Conservation (phyloP, 1,140 invertebrate species). For the Sipha flava region DNA sequence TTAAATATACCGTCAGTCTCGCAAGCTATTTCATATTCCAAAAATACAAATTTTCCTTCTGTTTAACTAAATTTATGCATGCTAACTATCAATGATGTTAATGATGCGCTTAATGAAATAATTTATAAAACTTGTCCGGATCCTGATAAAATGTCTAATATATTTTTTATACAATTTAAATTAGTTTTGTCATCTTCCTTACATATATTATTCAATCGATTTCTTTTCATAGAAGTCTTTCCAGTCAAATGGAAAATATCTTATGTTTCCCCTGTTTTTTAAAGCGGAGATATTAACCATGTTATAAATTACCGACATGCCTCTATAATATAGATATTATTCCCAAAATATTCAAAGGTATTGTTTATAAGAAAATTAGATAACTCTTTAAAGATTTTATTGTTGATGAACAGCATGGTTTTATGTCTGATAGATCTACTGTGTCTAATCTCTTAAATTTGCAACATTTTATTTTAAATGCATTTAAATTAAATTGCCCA, state of each 20-base stretch:
- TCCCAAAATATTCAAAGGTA: no score
- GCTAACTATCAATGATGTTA: neutral
- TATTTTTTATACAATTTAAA: conserved; percentile 10
- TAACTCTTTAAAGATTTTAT: neutral
- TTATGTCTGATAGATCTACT: neutral
- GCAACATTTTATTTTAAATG: neutral
- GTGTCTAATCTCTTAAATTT: neutral
- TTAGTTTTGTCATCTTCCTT: neutral
- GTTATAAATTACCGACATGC: no score
- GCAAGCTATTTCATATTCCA: neutral
- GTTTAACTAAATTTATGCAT: neutral
- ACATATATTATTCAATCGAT: no score
- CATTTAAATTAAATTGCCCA: neutral
- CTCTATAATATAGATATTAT: no score
- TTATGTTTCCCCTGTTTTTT: no score
- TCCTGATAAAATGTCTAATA: conserved; percentile 37
- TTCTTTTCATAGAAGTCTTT: no score
- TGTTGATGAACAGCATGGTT: neutral
- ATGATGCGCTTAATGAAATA: neutral
- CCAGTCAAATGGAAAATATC: no score
- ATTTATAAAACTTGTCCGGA: neutral
- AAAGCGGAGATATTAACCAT: no score
- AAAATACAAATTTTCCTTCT: neutral
- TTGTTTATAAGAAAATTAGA: neutral
- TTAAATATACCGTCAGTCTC: neutral